phyloP scores from a whole-genome alignment of 2,797 vertebrate genomes.

The Pseudochromis fuscus region DNA sequence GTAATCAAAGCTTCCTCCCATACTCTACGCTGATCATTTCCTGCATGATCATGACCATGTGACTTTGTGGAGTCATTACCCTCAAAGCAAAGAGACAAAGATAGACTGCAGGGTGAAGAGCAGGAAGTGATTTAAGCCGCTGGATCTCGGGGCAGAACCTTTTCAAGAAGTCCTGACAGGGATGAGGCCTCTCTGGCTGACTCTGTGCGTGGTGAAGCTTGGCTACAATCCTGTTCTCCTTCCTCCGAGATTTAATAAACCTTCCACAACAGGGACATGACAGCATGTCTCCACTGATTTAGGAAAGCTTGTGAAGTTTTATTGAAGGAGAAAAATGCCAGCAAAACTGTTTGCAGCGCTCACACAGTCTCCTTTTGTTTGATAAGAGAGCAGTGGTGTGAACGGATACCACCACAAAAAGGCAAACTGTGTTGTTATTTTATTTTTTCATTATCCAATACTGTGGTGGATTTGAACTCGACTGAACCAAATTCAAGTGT shows the following conservation, averaged over 20 bases:
- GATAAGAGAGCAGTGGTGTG: not conserved
- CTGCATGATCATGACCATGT: not conserved
- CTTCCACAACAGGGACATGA: constrained; percentile 11
- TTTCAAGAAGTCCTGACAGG: constrained; percentile 8
- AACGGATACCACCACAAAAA: constrained; percentile 1
- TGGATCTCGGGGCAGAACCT: not conserved
- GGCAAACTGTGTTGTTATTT: not conserved
- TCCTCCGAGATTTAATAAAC: constrained; percentile 25
- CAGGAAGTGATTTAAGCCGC: not conserved
- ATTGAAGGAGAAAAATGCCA: not conserved
- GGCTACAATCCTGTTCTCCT: constrained; percentile 1
- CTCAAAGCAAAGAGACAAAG: not conserved
- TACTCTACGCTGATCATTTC: constrained; percentile 13
- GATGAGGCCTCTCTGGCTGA: constrained; percentile 11
- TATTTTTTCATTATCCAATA: not conserved
- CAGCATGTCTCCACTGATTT: constrained; percentile 13
- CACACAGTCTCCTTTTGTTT: not conserved
- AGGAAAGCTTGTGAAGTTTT: not conserved
- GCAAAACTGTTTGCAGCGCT: not conserved
- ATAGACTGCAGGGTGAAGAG: not conserved
- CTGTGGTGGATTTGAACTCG: constrained; percentile 1
- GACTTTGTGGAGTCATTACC: not conserved
- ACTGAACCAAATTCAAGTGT: constrained; percentile 5
- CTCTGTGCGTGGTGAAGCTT: not conserved
- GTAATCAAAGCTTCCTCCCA: no score